Evolutionary conservation across 1,140 invertebrate genomes (phyloP), one percentile per base, ranked within the genome.

Genomic region (Luehdorfia chinensis): DNA sequence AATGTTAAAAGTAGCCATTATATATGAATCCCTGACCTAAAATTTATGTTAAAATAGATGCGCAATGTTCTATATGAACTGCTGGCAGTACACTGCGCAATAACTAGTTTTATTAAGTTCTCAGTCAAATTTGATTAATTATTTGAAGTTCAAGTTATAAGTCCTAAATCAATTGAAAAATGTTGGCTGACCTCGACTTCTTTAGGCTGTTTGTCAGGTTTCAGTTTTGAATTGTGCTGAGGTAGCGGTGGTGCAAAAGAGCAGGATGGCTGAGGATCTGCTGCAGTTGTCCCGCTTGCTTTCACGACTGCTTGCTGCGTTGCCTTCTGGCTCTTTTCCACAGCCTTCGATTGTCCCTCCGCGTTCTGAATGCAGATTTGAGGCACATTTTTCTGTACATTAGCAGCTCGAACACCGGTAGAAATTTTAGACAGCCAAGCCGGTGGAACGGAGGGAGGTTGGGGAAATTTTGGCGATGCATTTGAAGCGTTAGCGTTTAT

Each of bases 141-240:
- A 37, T 37, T 21, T 6, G 1, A 14, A 15, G 25, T 19, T 37
- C n/a, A 16, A 19, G 11, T 5, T 9, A 34, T 37, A 37, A 11
- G 18, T 15, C 34, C 34, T 37, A 37, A 37, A 37, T 12, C 34
- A 37, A 41, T 41, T 41, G 37, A 41, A 41, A 41, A 41, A 41
- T 37, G 28, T 60, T 51, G 41, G 67, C 78, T 85, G 74, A 85
- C 81, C 81, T 85, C 81, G 46, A 85, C 78, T 81, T 85, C 81
- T 71, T 80, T 81, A 2, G 74, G 62, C 54, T 69, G 69, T 53
- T 70, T 70, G 30, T 75, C 64, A 28, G 75, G 74, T 64, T 76
- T 83, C 45, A 77, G 65, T 45, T 77, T 75, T 18, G 67, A 46
- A 11, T 41, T 43, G 21, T 50, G 58, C n/a, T 44, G 32, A 36